Evolutionary conservation across 1,140 invertebrate genomes (phyloP).

Genomic region (Drosophila guanche): DNA sequence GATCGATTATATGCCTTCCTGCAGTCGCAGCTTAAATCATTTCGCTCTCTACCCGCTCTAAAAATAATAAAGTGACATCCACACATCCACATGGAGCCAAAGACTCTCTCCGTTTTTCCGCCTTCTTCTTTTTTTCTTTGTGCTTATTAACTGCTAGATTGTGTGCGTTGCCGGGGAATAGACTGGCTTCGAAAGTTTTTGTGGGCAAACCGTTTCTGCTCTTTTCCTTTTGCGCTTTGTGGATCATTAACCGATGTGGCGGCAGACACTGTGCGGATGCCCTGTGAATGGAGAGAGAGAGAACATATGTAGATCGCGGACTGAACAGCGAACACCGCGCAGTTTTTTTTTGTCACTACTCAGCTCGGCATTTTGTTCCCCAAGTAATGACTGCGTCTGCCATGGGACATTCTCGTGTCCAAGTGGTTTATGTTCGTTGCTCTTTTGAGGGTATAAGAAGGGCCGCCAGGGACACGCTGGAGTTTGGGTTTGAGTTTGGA

Average conservation of each 20-base stretch:
- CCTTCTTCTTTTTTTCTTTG: neutral
- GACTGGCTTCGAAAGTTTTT: slow-evolving; percentile 16
- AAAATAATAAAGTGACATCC: slow-evolving; percentile 43
- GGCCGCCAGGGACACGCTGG: slow-evolving; percentile 42
- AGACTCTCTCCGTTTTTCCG: neutral
- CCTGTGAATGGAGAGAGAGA: too few species aligned
- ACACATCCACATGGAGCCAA: slow-evolving; percentile 1
- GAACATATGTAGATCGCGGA: too few species aligned
- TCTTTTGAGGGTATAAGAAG: slow-evolving; percentile 18
- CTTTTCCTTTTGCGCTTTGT: slow-evolving; percentile 5
- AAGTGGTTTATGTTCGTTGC: neutral
- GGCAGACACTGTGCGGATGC: too few species aligned
- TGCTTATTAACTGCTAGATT: slow-evolving; percentile 49
- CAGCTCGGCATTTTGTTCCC: too few species aligned
- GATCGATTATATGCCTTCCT: slow-evolving; percentile 62
- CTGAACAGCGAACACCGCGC: too few species aligned
- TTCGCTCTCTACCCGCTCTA: slow-evolving; percentile 31
- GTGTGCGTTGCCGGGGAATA: neutral
- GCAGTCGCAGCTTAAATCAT: slow-evolving; percentile 50
- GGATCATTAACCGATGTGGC: too few species aligned
- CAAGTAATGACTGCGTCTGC: too few species aligned
- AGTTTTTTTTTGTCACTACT: too few species aligned
- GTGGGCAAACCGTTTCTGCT: neutral
- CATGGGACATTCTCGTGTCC: too few species aligned
- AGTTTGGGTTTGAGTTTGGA: neutral